Conservation (phyloP, 2,888 invertebrate species). For the Adineta ricciae region DNA sequence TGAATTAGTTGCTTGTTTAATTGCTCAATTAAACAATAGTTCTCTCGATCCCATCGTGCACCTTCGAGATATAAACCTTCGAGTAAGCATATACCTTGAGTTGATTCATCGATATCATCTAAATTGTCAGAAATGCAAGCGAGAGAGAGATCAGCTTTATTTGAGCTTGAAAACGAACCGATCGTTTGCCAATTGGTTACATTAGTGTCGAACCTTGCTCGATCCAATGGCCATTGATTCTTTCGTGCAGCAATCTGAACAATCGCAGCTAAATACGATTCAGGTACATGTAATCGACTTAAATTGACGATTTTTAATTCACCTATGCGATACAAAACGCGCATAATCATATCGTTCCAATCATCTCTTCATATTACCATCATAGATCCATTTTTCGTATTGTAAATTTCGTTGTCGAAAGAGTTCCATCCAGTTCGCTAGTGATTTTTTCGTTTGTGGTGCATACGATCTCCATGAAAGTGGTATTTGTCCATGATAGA, state of each 20-base stretch:
- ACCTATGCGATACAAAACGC: constrained; percentile 51
- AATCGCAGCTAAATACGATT: constrained; percentile 78
- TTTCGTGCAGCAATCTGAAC: constrained; percentile 81
- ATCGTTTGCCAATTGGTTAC: constrained; percentile 57
- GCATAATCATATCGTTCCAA: too few species aligned
- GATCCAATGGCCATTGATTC: constrained; percentile 79
- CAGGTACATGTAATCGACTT: constrained; percentile 78
- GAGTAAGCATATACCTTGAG: constrained; percentile 54
- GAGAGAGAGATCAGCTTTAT: too few species aligned
- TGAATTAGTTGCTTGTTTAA: constrained; percentile 73
- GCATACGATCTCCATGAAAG: constrained; percentile 68
- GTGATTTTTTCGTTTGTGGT: constrained; percentile 71
- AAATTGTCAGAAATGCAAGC: too few species aligned
- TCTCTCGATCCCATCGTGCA: constrained; percentile 47
- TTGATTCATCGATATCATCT: background rate
- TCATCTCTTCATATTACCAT: too few species aligned
- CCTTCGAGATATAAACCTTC: constrained; percentile 34
- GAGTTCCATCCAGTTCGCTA: constrained; percentile 80
- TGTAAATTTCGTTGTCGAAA: constrained; percentile 64
- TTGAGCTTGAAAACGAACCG: constrained; percentile 61
- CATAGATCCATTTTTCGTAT: constrained; percentile 65
- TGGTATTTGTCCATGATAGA: constrained; percentile 77
- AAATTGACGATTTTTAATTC: constrained; percentile 81
- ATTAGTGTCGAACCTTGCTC: constrained; percentile 68
- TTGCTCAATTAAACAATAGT: constrained; percentile 63